These are phyloP conservation scores for Papilio glaucus DNA, from an alignment of 1,140 invertebrate genomes.

Conservation along the genomic window DNA sequence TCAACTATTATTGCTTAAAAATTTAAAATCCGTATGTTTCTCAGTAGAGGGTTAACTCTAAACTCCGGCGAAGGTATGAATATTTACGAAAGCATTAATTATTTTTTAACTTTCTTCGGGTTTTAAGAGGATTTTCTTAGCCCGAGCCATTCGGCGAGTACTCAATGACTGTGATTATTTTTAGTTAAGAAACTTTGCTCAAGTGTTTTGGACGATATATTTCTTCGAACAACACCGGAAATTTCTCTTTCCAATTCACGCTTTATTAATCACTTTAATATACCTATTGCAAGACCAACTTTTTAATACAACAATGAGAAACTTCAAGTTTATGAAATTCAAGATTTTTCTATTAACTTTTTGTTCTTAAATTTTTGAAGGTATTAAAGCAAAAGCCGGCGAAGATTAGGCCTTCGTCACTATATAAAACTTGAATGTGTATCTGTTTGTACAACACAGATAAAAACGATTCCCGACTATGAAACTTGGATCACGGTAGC, in stretches of 20 bases:
- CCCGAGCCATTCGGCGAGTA: conserved; percentile 50
- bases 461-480: no score
- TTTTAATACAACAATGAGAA: neutral
- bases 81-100: conserved; percentile 83
- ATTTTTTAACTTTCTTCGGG: conserved; percentile 81
- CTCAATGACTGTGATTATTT: conserved; percentile 75
- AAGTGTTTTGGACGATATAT: conserved; percentile 53
- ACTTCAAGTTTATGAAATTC: neutral
- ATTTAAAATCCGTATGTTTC: conserved; percentile 45
- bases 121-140: conserved; percentile 77
- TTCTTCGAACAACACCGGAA: conserved; percentile 48
- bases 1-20: neutral
- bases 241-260: conserved; percentile 41
- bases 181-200: conserved; percentile 63
- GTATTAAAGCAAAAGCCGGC: no score
- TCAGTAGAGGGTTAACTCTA: conserved; percentile 69
- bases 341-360: neutral
- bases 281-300: neutral
- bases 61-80: conserved; percentile 78
- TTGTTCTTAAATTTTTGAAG: no score
- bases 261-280: conserved; percentile 9
- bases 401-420: no score
- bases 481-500: no score
- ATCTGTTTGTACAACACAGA: no score
- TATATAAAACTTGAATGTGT: no score